Evolutionary conservation across 2,888 invertebrate species (phyloP).

Genomic region (Tortricodes alternella): DNA sequence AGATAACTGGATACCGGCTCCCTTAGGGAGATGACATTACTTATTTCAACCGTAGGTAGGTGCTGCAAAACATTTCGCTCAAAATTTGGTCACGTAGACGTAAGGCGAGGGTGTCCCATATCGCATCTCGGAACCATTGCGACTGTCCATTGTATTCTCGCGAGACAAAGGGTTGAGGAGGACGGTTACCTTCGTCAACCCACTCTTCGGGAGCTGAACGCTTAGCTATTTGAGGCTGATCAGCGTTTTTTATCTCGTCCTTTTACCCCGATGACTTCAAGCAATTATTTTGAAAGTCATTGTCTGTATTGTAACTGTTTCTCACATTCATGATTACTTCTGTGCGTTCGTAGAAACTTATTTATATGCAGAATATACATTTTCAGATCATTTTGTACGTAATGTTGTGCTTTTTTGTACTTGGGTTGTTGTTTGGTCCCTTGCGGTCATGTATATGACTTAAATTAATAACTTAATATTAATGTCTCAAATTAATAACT

Average conservation of each 20-base stretch:
- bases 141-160: slow-evolving; percentile 78
- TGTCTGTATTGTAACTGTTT: not conserved
- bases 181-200: slow-evolving; percentile 76
- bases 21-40: slow-evolving; percentile 69
- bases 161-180: slow-evolving; percentile 79
- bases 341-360: too few relatives aligned
- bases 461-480: too few relatives aligned
- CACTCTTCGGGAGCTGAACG: slow-evolving; percentile 67
- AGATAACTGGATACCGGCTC: slow-evolving; percentile 48
- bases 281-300: slow-evolving; percentile 26
- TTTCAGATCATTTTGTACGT: too few relatives aligned
- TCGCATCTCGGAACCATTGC: slow-evolving; percentile 75
- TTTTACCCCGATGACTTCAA: slow-evolving; percentile 36
- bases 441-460: too few relatives aligned
- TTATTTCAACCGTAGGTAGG: slow-evolving; percentile 64
- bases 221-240: slow-evolving; percentile 68
- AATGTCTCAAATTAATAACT: too few relatives aligned
- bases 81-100: slow-evolving; percentile 79
- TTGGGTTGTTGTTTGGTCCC: too few relatives aligned
- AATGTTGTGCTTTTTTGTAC: too few relatives aligned
- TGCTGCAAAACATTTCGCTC: slow-evolving; percentile 72
- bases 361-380: too few relatives aligned
- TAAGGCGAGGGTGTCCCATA: slow-evolving; percentile 68
- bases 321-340: not conserved
- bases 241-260: slow-evolving; percentile 47